These are phyloP conservation scores for Stigmatopora argus DNA, from an alignment of 2,113 vertebrate species.

Conservation along the genomic window DNA sequence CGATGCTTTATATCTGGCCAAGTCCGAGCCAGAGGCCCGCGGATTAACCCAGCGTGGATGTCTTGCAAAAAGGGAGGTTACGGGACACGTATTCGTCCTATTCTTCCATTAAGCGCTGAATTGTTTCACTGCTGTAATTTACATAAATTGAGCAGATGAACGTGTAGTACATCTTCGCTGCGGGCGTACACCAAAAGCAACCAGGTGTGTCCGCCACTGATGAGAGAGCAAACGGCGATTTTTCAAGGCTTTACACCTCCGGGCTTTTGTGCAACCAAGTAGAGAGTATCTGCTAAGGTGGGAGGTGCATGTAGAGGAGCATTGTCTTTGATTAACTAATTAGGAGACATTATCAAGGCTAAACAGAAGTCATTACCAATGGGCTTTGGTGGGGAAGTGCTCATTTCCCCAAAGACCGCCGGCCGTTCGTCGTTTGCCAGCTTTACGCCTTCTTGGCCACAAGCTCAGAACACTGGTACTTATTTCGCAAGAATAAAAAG, in stretches of 20 bases:
- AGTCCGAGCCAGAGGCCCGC: slow-evolving; percentile 33
- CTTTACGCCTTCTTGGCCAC: slow-evolving; percentile 34
- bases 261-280: slow-evolving; percentile 56
- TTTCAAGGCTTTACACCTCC: slow-evolving; percentile 31
- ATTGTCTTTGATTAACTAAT: slow-evolving; percentile 74
- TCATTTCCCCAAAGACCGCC: slow-evolving; percentile 58
- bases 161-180: slow-evolving; percentile 48
- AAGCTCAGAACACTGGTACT: slow-evolving; percentile 47
- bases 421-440: slow-evolving; percentile 21
- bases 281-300: slow-evolving; percentile 54
- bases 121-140: slow-evolving; percentile 37
- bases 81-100: slow-evolving; percentile 17
- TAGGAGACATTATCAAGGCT: slow-evolving; percentile 73
- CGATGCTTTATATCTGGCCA: slow-evolving; percentile 53
- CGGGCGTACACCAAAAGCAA: slow-evolving; percentile 40
- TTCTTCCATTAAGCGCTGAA: slow-evolving; percentile 44
- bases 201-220: slow-evolving; percentile 57
- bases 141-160: slow-evolving; percentile 45
- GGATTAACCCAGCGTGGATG: slow-evolving; percentile 35
- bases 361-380: slow-evolving; percentile 73
- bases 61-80: background rate
- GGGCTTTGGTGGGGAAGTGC: slow-evolving; percentile 48
- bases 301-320: slow-evolving; percentile 53
- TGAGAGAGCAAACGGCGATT: slow-evolving; percentile 43
- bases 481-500: slow-evolving; percentile 65